phyloP scores from a whole-genome alignment of 2,888 invertebrate species.

The Nomada ferruginata region DNA sequence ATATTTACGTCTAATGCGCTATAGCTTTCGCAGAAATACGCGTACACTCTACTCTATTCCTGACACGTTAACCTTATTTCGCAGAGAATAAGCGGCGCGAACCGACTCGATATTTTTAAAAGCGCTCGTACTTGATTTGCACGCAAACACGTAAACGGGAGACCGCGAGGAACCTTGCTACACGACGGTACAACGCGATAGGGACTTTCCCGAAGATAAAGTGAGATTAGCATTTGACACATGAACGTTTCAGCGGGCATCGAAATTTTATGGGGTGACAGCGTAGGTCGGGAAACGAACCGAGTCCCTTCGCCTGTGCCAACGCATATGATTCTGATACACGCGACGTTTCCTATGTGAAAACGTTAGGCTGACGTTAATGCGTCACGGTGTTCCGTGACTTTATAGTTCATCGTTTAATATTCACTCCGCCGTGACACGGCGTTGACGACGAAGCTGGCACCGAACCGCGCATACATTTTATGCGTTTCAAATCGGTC shows the following conservation, averaged over 20 bases:
- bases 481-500: background rate
- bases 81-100: background rate
- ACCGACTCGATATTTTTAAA: background rate
- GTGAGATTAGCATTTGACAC: background rate
- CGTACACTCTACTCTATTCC: background rate
- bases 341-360: constrained; percentile 48
- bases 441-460: background rate
- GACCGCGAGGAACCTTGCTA: background rate
- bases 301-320: background rate
- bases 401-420: constrained; percentile 38
- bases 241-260: background rate
- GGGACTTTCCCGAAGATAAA: too few species aligned
- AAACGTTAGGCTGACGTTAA: constrained; percentile 43
- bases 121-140: too few species aligned
- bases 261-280: background rate
- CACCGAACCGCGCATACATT: background rate
- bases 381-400: constrained; percentile 39
- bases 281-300: constrained; percentile 1
- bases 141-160: background rate
- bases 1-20: background rate
- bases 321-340: constrained; percentile 19
- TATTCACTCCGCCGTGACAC: constrained; percentile 43
- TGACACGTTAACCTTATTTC: constrained; percentile 45
- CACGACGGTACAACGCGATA: background rate
- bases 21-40: constrained; percentile 19